Conservation (phyloP, 2,113 vertebrate genomes). For the Tautogolabrus adspersus region DNA sequence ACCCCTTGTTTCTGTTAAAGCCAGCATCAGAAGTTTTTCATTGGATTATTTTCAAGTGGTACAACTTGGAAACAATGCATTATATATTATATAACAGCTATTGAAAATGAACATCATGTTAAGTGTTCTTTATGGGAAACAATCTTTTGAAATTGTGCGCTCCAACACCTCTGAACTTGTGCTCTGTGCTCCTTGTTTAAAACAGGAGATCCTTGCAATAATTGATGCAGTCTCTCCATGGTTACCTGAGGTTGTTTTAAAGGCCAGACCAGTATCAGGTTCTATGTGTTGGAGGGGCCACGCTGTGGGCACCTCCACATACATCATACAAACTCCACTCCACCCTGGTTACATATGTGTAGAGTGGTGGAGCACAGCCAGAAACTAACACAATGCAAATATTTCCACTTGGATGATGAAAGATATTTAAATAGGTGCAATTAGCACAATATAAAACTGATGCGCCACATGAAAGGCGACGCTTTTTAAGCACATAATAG, state of each 20-base stretch:
- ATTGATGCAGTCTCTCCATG: slow-evolving; percentile 84
- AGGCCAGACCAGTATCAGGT: slow-evolving; percentile 80
- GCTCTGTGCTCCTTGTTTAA: slow-evolving; percentile 41
- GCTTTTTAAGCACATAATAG: not conserved
- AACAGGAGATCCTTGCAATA: slow-evolving; percentile 74
- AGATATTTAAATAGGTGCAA: not conserved
- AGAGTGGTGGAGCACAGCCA: slow-evolving; percentile 19
- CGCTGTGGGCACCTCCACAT: slow-evolving; percentile 58
- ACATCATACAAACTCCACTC: slow-evolving; percentile 55
- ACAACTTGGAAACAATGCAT: not conserved
- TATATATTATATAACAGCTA: not conserved
- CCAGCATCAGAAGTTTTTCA: not conserved
- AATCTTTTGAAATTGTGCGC: not conserved
- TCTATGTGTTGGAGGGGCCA: slow-evolving; percentile 62
- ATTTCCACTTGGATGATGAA: not conserved
- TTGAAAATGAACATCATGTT: not conserved
- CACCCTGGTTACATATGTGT: slow-evolving; percentile 38
- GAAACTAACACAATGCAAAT: slow-evolving; percentile 10
- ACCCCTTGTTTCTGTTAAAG: slow-evolving; percentile 16
- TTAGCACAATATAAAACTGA: not conserved
- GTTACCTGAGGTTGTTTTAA: slow-evolving; percentile 83
- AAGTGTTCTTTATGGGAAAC: not conserved
- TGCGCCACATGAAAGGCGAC: not conserved
- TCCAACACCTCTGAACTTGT: slow-evolving; percentile 31
- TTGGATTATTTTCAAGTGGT: not conserved